These are phyloP conservation scores for Drosophila mimetica DNA, from an alignment of 2,888 invertebrate species.

Conservation along the genomic window DNA sequence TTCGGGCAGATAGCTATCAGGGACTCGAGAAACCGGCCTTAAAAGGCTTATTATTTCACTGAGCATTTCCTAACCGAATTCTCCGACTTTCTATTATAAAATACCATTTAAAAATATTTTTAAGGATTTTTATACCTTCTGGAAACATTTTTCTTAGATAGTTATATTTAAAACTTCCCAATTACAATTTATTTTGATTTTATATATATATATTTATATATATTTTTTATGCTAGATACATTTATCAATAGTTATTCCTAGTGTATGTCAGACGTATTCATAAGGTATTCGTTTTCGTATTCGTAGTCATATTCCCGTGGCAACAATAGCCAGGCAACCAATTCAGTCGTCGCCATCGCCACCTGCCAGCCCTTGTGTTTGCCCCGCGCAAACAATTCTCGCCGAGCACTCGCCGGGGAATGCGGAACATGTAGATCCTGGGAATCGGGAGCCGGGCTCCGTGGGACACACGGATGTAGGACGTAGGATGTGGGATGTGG, in stretches of 20 bases:
- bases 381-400: slow-evolving; percentile 36
- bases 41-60: no score
- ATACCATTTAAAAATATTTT: no score
- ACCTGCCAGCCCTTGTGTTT: slow-evolving; percentile 45
- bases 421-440: slow-evolving; percentile 21
- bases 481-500: no score
- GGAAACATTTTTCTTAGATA: not conserved
- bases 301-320: slow-evolving; percentile 29
- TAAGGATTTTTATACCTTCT: no score
- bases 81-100: no score
- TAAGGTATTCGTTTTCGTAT: slow-evolving; percentile 8
- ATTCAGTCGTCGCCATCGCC: slow-evolving; percentile 34
- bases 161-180: not conserved
- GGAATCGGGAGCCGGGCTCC: slow-evolving; percentile 24
- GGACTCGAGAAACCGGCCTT: no score
- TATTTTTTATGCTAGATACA: no score
- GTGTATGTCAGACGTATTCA: slow-evolving; percentile 5
- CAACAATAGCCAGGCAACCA: slow-evolving; percentile 40
- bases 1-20: no score
- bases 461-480: slow-evolving; percentile 22
- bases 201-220: no score
- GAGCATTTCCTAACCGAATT: no score
- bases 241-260: slow-evolving; percentile 2
- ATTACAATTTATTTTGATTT: no score
- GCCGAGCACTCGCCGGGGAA: slow-evolving; percentile 24